Evolutionary conservation across 2,797 vertebrate species (phyloP).

Genomic region (Acomys russatus): DNA sequence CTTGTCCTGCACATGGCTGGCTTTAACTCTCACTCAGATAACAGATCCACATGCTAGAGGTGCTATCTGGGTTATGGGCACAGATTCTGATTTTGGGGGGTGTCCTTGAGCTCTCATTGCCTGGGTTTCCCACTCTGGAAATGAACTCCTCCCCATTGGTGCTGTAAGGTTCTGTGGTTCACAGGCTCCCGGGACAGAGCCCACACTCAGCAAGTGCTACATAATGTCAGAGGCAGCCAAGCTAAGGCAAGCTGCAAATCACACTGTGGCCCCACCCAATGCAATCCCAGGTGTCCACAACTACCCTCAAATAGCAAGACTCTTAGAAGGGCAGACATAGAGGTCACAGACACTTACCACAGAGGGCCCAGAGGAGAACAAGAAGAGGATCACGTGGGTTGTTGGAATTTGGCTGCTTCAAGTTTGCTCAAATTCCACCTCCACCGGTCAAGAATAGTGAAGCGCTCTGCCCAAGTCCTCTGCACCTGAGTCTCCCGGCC

Average conservation of each 20-base stretch:
- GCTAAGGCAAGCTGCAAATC: not conserved
- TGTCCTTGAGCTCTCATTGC: not conserved
- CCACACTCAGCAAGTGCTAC: fast-evolving
- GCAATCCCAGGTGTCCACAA: not conserved
- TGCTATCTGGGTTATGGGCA: not conserved
- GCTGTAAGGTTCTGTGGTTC: too few species aligned
- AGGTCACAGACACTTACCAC: fast-evolving
- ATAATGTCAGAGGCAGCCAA: not conserved
- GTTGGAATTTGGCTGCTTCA: too few species aligned
- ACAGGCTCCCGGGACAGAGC: not conserved
- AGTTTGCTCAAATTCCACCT: not conserved
- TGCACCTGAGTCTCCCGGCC: fast-evolving
- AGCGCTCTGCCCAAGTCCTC: fast-evolving
- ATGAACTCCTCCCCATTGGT: not conserved
- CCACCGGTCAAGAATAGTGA: too few species aligned
- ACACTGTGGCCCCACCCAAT: not conserved
- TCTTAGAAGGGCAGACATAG: not conserved
- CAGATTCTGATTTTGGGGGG: fast-evolving
- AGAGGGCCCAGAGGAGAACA: fast-evolving
- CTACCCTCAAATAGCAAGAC: not conserved
- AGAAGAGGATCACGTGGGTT: not conserved
- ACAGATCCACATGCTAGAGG: fast-evolving
- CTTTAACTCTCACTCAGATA: not conserved
- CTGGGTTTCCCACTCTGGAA: not conserved
- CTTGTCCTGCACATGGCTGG: not conserved